Conservation (phyloP, 2,113 vertebrate genomes). For the Sylvilagus bachmani region DNA sequence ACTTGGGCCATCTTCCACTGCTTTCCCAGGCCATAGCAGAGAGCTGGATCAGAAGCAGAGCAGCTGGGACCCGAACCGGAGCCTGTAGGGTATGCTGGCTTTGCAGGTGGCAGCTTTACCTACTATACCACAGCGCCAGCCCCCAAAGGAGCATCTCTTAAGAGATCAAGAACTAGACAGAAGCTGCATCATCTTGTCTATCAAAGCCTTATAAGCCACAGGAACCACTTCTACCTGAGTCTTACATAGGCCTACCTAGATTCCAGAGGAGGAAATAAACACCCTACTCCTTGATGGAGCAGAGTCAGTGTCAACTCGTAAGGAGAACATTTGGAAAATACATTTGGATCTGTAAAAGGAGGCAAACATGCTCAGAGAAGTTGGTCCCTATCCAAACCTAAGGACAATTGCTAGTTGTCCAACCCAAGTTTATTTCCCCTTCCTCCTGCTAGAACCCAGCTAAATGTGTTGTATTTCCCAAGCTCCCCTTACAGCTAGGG, state of each 20-base stretch:
- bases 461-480: background rate
- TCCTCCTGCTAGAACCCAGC: background rate
- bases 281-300: background rate
- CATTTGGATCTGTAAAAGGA: background rate
- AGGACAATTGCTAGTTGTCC: background rate
- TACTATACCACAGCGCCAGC: too few species aligned
- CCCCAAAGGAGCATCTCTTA: background rate
- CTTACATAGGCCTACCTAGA: background rate
- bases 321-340: slow-evolving; percentile 27
- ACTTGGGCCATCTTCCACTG: too few species aligned
- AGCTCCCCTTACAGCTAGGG: background rate
- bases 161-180: background rate
- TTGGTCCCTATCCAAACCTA: background rate
- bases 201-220: background rate
- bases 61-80: too few species aligned
- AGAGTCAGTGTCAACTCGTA: background rate
- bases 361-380: slow-evolving; percentile 2
- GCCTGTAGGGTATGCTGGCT: too few species aligned
- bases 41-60: too few species aligned
- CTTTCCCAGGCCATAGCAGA: too few species aligned
- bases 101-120: too few species aligned
- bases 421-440: background rate
- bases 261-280: background rate
- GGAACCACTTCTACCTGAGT: background rate
- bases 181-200: slow-evolving; percentile 1